phyloP scores from a whole-genome alignment of 2,113 vertebrate genomes.

The Cyanistes caeruleus region DNA sequence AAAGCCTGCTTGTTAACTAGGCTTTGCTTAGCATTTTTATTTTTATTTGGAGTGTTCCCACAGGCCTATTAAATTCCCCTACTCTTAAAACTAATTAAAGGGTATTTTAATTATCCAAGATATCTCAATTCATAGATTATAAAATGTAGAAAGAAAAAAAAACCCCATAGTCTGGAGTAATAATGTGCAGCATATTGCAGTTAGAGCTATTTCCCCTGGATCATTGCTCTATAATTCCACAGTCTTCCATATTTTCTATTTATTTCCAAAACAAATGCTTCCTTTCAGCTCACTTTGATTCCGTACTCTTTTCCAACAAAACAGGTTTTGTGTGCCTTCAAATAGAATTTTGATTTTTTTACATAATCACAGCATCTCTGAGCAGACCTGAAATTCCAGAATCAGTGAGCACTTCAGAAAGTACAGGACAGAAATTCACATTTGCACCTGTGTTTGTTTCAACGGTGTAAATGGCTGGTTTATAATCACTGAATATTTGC shows the following conservation, averaged over 20 bases:
- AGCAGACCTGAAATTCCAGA: not conserved
- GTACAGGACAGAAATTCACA: not conserved
- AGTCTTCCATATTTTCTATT: not conserved
- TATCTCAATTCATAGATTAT: conserved; percentile 11
- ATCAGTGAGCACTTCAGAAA: not conserved
- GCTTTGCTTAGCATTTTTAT: conserved; percentile 20
- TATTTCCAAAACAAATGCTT: not conserved
- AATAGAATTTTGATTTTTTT: not conserved
- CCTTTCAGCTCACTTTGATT: conserved; percentile 8
- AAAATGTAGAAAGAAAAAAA: not conserved
- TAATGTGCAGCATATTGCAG: conserved; percentile 8
- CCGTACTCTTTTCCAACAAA: not conserved
- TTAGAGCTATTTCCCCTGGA: conserved; percentile 26
- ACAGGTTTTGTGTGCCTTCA: not conserved
- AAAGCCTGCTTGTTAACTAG: conserved; percentile 11
- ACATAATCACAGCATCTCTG: not conserved
- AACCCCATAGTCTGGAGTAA: not conserved
- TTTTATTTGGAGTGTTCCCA: conserved; percentile 40
- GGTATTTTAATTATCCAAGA: conserved; percentile 19
- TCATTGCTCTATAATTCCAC: not conserved
- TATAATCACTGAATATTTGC: conserved; percentile 16
- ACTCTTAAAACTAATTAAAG: conserved; percentile 53
- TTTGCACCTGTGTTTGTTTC: conserved; percentile 18
- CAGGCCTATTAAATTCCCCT: not conserved
- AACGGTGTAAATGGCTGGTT: not conserved